Conservation (phyloP, 2,797 vertebrate species). For the Acipenser ruthenus region DNA sequence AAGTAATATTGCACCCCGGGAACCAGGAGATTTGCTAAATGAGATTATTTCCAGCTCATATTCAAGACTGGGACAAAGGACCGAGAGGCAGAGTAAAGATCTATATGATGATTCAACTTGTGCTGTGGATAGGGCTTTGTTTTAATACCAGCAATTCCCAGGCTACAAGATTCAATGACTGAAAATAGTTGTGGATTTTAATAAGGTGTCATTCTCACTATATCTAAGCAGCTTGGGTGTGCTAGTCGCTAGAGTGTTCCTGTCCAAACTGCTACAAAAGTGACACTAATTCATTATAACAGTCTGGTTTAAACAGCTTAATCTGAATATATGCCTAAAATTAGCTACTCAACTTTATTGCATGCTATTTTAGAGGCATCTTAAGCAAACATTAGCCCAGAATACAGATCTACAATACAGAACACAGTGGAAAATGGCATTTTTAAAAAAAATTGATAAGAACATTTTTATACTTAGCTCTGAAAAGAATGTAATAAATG, state of each 20-base stretch:
- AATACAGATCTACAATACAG: no score
- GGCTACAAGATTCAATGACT: background rate
- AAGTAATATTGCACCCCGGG: conserved; percentile 53
- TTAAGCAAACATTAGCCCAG: no score
- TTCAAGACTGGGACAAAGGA: background rate
- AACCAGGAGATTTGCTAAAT: conserved; percentile 37
- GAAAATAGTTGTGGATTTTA: background rate
- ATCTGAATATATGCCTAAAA: no score
- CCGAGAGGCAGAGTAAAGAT: background rate
- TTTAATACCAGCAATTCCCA: background rate
- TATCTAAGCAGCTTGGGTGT: background rate
- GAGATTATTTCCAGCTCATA: background rate
- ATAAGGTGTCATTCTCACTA: background rate
- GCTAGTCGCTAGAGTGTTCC: background rate
- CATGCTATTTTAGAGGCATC: no score
- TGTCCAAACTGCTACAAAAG: background rate
- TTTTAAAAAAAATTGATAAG: no score
- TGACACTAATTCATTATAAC: background rate
- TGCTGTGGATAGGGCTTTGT: conserved; percentile 25
- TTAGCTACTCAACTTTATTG: no score
- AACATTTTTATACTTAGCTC: no score
- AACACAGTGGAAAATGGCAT: no score
- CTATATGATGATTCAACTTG: background rate
- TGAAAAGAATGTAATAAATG: no score
- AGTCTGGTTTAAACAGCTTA: background rate